Evolutionary conservation across 2,113 vertebrate genomes (phyloP).

Genomic region (Stercorarius parasiticus): DNA sequence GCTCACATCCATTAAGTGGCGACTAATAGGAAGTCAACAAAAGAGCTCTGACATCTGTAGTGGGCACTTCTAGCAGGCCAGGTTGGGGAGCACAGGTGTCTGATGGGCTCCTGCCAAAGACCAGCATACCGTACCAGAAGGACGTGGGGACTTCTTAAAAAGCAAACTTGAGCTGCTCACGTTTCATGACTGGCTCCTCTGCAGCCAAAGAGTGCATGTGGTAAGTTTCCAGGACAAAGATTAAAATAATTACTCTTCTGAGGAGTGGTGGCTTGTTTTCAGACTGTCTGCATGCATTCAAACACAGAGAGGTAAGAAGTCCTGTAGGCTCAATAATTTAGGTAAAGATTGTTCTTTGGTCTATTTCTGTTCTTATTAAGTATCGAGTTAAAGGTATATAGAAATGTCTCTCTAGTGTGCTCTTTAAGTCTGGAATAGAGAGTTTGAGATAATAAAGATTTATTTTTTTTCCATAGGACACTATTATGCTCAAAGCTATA

Average conservation of each 20-base stretch:
- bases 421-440: slow-evolving; percentile 15
- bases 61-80: slow-evolving; percentile 62
- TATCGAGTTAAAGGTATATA: slow-evolving; percentile 10
- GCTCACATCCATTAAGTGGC: slow-evolving; percentile 75
- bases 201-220: neutral
- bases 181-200: neutral
- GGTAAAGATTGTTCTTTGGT: neutral
- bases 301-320: neutral
- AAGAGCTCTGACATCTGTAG: slow-evolving; percentile 78
- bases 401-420: neutral
- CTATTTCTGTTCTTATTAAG: slow-evolving; percentile 29
- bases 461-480: neutral
- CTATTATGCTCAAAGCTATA: slow-evolving; percentile 53
- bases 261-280: neutral
- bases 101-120: slow-evolving; percentile 59
- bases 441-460: slow-evolving; percentile 25
- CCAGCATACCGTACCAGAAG: neutral
- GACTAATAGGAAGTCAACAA: slow-evolving; percentile 80
- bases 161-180: neutral
- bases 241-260: slow-evolving; percentile 25
- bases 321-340: neutral
- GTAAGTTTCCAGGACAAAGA: slow-evolving; percentile 1
- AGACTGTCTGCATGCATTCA: neutral
- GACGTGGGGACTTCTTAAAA: neutral
- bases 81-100: slow-evolving; percentile 80